A percentile compares a stretch with the other conserved stretches of the same genome.
phyloP scores from a whole-genome alignment of 1,140 invertebrate genomes.

The Galleria mellonella region DNA sequence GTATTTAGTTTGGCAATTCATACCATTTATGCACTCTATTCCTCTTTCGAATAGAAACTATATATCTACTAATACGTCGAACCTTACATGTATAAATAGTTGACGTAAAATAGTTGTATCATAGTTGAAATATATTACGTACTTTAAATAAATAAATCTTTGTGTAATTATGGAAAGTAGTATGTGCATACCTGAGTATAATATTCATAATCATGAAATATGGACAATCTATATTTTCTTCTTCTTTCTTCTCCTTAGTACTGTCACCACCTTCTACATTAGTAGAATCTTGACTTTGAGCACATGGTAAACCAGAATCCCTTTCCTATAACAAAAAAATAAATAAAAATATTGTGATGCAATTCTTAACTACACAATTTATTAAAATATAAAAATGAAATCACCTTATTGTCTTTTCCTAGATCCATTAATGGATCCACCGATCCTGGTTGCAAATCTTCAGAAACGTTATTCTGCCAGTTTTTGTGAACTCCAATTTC shows the following conservation, averaged over 20 bases:
- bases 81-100: no score
- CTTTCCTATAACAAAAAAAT: slow-evolving; percentile 47
- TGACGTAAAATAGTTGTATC: no score
- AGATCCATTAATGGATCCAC: slow-evolving; percentile 48
- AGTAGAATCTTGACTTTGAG: slow-evolving; percentile 72
- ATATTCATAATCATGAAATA: slow-evolving; percentile 71
- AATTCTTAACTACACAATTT: no score
- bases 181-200: slow-evolving; percentile 46
- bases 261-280: slow-evolving; percentile 68
- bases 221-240: slow-evolving; percentile 53
- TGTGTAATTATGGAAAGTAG: neutral
- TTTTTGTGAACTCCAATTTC: slow-evolving; percentile 89
- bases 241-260: slow-evolving; percentile 53
- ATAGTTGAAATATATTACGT: no score
- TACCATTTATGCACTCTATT: no score
- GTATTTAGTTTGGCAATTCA: no score
- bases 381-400: neutral
- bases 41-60: no score
- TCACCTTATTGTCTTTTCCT: slow-evolving; percentile 54
- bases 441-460: slow-evolving; percentile 35
- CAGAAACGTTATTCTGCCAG: slow-evolving; percentile 54
- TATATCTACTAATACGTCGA: no score
- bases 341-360: no score
- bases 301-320: slow-evolving; percentile 58
- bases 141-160: no score